A percentile compares a stretch with the other conserved stretches of the same genome.
These are phyloP conservation scores for Philonicus albiceps DNA, from an alignment of 2,888 invertebrate species.

Conservation along the genomic window DNA sequence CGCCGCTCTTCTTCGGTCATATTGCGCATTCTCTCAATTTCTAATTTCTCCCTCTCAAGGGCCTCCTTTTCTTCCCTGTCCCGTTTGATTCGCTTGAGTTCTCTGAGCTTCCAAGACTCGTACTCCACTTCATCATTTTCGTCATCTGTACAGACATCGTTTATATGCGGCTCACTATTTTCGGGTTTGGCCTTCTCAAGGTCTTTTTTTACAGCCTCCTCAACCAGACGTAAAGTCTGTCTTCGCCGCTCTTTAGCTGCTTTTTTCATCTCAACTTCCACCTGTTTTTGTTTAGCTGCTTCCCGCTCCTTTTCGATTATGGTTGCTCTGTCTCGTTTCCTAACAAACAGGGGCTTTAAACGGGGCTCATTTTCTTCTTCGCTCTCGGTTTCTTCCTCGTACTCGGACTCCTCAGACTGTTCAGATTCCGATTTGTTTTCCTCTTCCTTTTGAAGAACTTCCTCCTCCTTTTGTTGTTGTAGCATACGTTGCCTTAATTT, in stretches of 20 bases:
- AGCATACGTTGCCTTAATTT: constrained; percentile 73
- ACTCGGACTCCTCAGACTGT: constrained; percentile 78
- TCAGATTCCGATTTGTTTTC: constrained; percentile 71
- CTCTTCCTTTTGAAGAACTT: constrained; percentile 66
- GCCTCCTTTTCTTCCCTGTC: constrained; percentile 95
- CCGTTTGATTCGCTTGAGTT: constrained; percentile 94
- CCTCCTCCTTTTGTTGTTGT: constrained; percentile 76
- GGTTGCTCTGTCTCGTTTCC: constrained; percentile 92
- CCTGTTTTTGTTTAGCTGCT: constrained; percentile 81
- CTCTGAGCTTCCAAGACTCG: constrained; percentile 97
- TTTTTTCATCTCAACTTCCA: constrained; percentile 83
- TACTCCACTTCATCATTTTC: constrained; percentile 97
- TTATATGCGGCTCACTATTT: constrained; percentile 78
- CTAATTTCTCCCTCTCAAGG: constrained; percentile 87
- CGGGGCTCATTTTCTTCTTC: constrained; percentile 92
- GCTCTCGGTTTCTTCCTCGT: constrained; percentile 83
- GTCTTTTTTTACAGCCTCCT: constrained; percentile 87
- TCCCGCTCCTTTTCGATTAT: constrained; percentile 94
- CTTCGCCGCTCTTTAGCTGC: constrained; percentile 87
- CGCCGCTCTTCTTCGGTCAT: constrained; percentile 97
- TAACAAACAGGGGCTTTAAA: constrained; percentile 93
- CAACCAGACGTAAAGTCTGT: constrained; percentile 88
- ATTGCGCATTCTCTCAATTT: constrained; percentile 88
- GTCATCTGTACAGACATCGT: constrained; percentile 91
- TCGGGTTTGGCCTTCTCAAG: constrained; percentile 71